Percentiles rank a stretch among this genome's conserved stretches.
Conservation (phyloP, 2,113 vertebrate species). For the Caranx melampygus region DNA sequence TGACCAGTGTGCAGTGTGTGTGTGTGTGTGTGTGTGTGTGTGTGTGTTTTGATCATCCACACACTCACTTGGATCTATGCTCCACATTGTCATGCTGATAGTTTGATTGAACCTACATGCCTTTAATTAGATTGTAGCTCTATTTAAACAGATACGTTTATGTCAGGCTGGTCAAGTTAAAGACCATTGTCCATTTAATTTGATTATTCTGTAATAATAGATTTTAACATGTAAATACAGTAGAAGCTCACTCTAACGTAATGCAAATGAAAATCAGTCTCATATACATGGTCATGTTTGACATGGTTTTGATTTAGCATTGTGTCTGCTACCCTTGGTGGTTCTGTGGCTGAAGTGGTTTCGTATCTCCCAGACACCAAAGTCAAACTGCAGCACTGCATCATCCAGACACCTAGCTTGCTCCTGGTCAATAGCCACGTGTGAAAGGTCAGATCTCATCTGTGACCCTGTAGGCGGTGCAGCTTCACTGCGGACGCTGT, state of each 20-base stretch:
- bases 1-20: neutral
- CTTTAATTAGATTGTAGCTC: conserved; percentile 5
- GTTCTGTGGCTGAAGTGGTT: neutral
- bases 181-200: neutral
- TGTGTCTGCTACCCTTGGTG: neutral
- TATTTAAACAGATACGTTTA: neutral
- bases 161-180: neutral
- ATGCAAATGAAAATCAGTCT: neutral
- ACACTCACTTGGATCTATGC: neutral
- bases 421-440: conserved; percentile 5
- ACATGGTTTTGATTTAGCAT: neutral
- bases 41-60: neutral
- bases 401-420: neutral
- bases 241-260: neutral
- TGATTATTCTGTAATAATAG: neutral
- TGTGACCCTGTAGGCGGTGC: conserved; percentile 5
- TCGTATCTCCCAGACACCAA: neutral
- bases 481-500: conserved; percentile 10
- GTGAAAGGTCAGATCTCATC: conserved; percentile 32
- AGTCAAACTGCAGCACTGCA: neutral
- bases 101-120: neutral
- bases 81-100: neutral
- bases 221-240: neutral
- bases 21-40: neutral
- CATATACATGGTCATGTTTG: neutral